These are phyloP conservation scores for Bubalus kerabau DNA, from an alignment of 2,113 vertebrate species.

Conservation along the genomic window DNA sequence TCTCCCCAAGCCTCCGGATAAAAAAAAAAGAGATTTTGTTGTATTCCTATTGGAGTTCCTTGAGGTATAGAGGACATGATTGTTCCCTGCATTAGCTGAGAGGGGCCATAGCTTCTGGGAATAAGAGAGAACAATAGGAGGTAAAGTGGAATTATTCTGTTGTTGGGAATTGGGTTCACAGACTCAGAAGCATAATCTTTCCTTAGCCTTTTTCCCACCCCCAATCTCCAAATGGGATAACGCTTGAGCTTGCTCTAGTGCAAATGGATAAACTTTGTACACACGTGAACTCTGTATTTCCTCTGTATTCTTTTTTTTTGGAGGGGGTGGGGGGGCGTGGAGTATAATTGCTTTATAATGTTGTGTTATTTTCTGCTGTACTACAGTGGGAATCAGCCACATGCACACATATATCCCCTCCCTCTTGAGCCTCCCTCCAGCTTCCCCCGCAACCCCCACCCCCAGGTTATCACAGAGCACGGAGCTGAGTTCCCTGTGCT, in stretches of 20 bases:
- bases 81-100: neutral
- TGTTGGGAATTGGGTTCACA: neutral
- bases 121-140: neutral
- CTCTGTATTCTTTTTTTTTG: neutral
- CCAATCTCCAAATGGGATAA: neutral
- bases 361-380: neutral
- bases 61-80: neutral
- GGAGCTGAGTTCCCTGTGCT: neutral
- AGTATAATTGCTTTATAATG: neutral
- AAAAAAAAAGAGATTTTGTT: neutral
- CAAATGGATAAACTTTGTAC: neutral
- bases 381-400: neutral
- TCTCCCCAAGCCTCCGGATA: neutral
- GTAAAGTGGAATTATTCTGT: neutral
- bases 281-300: too few relatives aligned
- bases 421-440: neutral
- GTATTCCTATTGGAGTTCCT: neutral
- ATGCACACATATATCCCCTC: neutral
- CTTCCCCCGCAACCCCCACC: neutral
- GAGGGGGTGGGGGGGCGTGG: accelerated
- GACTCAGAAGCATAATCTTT: neutral
- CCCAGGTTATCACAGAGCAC: neutral
- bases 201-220: neutral
- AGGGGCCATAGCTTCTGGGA: neutral
- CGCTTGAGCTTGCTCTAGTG: neutral